Base-by-base conservation (phyloP, 53 echinoderm and acorn worm genomes). In the Temnopleurus reevesii region DNA sequence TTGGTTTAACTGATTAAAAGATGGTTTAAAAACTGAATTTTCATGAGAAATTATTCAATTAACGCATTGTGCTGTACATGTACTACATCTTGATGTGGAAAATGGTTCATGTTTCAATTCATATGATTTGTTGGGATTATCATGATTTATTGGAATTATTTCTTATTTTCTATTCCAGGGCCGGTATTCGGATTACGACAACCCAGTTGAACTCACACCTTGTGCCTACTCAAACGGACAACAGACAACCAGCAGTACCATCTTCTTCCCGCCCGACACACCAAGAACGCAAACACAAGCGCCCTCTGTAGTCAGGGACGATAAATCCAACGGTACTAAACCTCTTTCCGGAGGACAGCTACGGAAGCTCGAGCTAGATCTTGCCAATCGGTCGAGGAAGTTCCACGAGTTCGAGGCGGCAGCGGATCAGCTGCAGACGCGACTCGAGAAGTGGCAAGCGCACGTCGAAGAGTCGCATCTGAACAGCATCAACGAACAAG, bases 401-500 rank as follows among this genome's bases (percentile, higher is more conserved):
- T 66, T 87, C 23, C 88, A 66, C 23, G 88, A 87, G 71, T 87
- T 87, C 33, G 88, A 87, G 46, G 88, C 88, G 0, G 88, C 88
- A 0, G 88, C 88, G 2, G 88, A 87, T 65, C 88, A 87, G 1
- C 36, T 87, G 8, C 71, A 87, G 71, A 66, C 71, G 8, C 46
- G 88, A 53, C 35, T 87, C 2, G 88, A 87, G 88, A 87, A 87
- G 34, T 87, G 88, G 88, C 88, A 87, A 36, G 65, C 88, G 28
- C 65, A 65, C 31, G 66, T 87, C n/a, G 88, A 66, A 28, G 66
- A 87, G 53, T 60, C 88, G 36, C 66, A 87, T 35, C 38, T 87
- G 31, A 87, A 66, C 65, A 8, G 88, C 1, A 21, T 53, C 33
- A 51, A 87, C 29, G 88, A 71, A 29, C 47, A 47, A 19, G 71